Base-by-base conservation (phyloP, 2,888 invertebrate genomes). In the Thecophora atra region DNA sequence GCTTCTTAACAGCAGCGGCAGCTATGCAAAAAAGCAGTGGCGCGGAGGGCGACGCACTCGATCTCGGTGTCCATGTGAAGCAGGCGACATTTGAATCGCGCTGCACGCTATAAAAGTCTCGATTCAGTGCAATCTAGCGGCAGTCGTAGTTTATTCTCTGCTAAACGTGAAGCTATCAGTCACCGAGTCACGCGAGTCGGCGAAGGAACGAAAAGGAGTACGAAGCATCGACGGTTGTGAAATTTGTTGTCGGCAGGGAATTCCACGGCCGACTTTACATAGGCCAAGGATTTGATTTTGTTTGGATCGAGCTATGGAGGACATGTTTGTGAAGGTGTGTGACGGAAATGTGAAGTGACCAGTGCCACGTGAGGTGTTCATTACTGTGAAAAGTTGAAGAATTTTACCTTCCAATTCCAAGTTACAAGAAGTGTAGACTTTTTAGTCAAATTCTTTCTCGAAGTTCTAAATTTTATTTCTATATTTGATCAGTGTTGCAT, bases 21-120 rank as follows among this genome's bases (percentile, higher is more conserved):
- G 17, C 26, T 26, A 56, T 21, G 24, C 24, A 15, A 2, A 51
- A 21, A 51, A 11, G 47, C 8, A 17, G 11, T 17, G 47, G n/a
- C 1, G 47, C 15, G 47, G 47, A 5, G 13, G 47, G 26, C 28
- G 58, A 13, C 6, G 51, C 68, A 65, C 58, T 52, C 65, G 42
- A 58, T 42, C n/a, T 51, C 21, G 58, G 74, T 77, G 73, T 69
- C 80, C 80, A 82, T 81, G 83, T 82, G 83, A 82, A 82, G 80
- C 79, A 75, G 82, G 79, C 83, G 82, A 84, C 83, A 84, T 83
- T 83, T 83, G 80, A 75, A 77, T 78, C 77, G 77, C 79, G 77
- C 67, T 24, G 73, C 66, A 62, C 74, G 75, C 77, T 80, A 77
- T 79, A 79, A 78, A 79, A 79, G 78, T 76, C 74, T 74, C 76